phyloP scores from a whole-genome alignment of 2,888 invertebrate genomes.

The Drosophila testacea region DNA sequence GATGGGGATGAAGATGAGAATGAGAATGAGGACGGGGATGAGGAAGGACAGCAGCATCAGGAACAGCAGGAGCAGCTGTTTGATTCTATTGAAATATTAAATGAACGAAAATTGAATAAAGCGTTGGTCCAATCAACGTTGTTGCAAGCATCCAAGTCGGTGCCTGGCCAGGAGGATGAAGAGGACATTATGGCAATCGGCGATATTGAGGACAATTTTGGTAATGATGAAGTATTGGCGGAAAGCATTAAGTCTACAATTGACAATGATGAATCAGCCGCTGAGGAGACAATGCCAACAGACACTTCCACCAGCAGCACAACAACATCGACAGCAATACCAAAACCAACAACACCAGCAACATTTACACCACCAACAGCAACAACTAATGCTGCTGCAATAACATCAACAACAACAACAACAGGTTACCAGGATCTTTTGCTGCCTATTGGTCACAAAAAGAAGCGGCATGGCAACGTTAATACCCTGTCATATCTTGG shows the following conservation, averaged over 20 bases:
- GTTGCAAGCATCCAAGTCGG: constrained; percentile 14
- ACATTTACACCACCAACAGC: too few species aligned
- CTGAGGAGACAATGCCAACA: not conserved
- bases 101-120: constrained; percentile 82
- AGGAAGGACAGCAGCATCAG: constrained; percentile 22
- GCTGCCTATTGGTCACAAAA: constrained; percentile 46
- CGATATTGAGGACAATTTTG: constrained; percentile 74
- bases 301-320: constrained; percentile 13
- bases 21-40: not conserved
- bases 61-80: constrained; percentile 56
- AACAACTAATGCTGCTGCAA: constrained; percentile 1
- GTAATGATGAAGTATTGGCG: constrained; percentile 65
- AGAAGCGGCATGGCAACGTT: constrained; percentile 41
- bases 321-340: constrained; percentile 9
- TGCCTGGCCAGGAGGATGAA: constrained; percentile 4
- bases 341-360: constrained; percentile 10
- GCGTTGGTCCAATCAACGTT: constrained; percentile 47
- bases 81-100: constrained; percentile 77
- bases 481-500: constrained; percentile 5
- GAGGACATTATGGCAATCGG: constrained; percentile 67
- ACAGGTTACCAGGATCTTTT: constrained; percentile 14
- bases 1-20: not conserved
- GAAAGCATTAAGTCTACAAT: constrained; percentile 53
- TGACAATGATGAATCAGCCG: constrained; percentile 70
- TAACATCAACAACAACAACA: constrained; percentile 9